Evolutionary conservation across 2,888 invertebrate genomes (phyloP), one percentile per base, ranked within the genome.

Genomic region (Lathronympha strigana): DNA sequence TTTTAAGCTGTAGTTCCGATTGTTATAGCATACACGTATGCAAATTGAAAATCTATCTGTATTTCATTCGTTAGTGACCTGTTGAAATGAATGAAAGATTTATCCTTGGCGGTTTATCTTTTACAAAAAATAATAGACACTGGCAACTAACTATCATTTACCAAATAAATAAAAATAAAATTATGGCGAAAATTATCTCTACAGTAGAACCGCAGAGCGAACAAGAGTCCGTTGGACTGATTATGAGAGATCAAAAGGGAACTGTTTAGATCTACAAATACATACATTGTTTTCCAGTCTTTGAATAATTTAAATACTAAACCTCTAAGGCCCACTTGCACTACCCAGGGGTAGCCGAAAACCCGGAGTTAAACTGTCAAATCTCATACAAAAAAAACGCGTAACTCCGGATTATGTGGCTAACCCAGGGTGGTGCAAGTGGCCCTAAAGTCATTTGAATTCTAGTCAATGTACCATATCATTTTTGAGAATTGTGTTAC

Each of bases 391-490:
- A n/a, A n/a, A n/a, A n/a, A n/a, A n/a, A n/a, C n/a, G n/a, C n/a
- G n/a, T n/a, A n/a, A n/a, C n/a, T n/a, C n/a, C n/a, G n/a, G n/a
- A n/a, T n/a, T n/a, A n/a, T n/a, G n/a, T n/a, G n/a, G n/a, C n/a
- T n/a, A n/a, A n/a, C n/a, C n/a, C n/a, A n/a, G n/a, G n/a, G n/a
- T n/a, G n/a, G n/a, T n/a, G n/a, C n/a, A n/a, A n/a, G n/a, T n/a
- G n/a, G n/a, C n/a, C n/a, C n/a, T n/a, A 62, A 62, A 61, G 61
- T 55, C 31, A 62, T 66, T 53, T 36, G 61, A 63, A 61, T 79
- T 86, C 85, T 90, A 90, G 88, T 90, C 86, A 85, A 88, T 85
- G 84, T 87, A 90, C 87, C 91, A 92, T 92, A 92, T 91, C 91
- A 90, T 92, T 90, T 90, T 87, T 78, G 81, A 78, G 81, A 73